A percentile compares a stretch with the other conserved stretches of the same genome.
These are phyloP conservation scores for Platypus cylindrus DNA, from an alignment of 2,888 invertebrate genomes.

Conservation along the genomic window DNA sequence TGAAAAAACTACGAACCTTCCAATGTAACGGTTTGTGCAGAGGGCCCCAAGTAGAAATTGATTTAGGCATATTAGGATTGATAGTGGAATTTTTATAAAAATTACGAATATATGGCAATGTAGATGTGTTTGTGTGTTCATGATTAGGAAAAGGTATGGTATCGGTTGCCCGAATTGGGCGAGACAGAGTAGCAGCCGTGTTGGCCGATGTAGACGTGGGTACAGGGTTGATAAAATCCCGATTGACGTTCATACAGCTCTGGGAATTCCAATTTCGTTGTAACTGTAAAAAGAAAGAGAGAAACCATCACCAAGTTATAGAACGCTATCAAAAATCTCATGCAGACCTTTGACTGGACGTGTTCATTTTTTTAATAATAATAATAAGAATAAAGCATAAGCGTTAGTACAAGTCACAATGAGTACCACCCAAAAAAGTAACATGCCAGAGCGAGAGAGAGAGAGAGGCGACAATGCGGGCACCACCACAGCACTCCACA, in stretches of 20 bases:
- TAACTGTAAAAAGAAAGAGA: slow-evolving; percentile 32
- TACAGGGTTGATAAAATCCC: slow-evolving; percentile 33
- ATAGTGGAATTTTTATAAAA: slow-evolving; percentile 34
- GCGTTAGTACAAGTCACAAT: slow-evolving; percentile 14
- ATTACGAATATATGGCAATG: slow-evolving; percentile 37
- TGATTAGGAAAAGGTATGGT: slow-evolving; percentile 29
- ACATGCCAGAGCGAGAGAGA: slow-evolving; percentile 18
- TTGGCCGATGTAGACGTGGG: slow-evolving; percentile 34
- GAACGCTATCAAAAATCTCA: slow-evolving; percentile 6
- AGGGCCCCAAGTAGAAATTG: slow-evolving; percentile 50
- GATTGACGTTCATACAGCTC: slow-evolving; percentile 37
- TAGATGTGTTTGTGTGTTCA: slow-evolving; percentile 34
- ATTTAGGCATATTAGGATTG: slow-evolving; percentile 43
- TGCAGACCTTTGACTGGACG: slow-evolving; percentile 5
- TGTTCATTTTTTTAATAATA: slow-evolving; percentile 6
- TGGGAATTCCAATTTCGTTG: slow-evolving; percentile 40
- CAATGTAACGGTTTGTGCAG: slow-evolving; percentile 50
- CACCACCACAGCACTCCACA: slow-evolving; percentile 35
- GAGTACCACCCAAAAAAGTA: slow-evolving; percentile 12
- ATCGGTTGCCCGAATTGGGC: slow-evolving; percentile 26
- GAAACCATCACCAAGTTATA: slow-evolving; percentile 19
- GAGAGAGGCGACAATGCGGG: slow-evolving; percentile 32
- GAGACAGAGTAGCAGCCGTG: slow-evolving; percentile 36
- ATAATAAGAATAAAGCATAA: slow-evolving; percentile 12
- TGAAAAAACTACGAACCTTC: slow-evolving; percentile 41